These are phyloP conservation scores for Lagria hirta DNA, from an alignment of 2,888 invertebrate genomes.

Conservation along the genomic window DNA sequence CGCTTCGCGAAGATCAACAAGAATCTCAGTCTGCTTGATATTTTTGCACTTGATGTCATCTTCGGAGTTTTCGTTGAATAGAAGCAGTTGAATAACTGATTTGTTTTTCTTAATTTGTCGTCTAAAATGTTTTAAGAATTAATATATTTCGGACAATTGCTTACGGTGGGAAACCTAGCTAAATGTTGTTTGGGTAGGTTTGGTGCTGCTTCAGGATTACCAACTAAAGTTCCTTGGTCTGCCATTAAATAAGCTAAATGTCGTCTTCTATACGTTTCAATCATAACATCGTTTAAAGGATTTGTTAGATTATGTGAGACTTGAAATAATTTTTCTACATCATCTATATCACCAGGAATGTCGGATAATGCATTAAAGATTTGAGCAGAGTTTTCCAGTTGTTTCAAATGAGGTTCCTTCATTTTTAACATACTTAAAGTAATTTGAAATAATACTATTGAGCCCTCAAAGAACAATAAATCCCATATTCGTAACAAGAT, in stretches of 20 bases:
- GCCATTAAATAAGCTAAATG: conserved; percentile 96
- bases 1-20: conserved; percentile 96
- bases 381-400: conserved; percentile 93
- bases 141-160: background rate
- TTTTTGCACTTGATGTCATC: conserved; percentile 93
- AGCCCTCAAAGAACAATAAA: conserved; percentile 94
- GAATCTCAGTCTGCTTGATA: conserved; percentile 95
- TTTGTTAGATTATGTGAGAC: conserved; percentile 76
- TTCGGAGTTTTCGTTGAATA: conserved; percentile 78
- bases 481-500: conserved; percentile 95
- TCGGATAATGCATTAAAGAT: conserved; percentile 97
- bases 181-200: conserved; percentile 94
- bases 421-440: conserved; percentile 94
- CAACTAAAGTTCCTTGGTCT: conserved; percentile 90
- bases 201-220: conserved; percentile 84
- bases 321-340: conserved; percentile 83
- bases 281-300: conserved; percentile 78
- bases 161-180: conserved; percentile 56
- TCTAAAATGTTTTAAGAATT: conserved; percentile 49
- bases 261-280: conserved; percentile 87
- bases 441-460: conserved; percentile 89
- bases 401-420: conserved; percentile 77
- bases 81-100: conserved; percentile 83
- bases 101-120: conserved; percentile 89
- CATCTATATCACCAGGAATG: conserved; percentile 91